Evolutionary conservation across 2,113 vertebrate genomes (phyloP).

Genomic region (Propithecus coquereli): DNA sequence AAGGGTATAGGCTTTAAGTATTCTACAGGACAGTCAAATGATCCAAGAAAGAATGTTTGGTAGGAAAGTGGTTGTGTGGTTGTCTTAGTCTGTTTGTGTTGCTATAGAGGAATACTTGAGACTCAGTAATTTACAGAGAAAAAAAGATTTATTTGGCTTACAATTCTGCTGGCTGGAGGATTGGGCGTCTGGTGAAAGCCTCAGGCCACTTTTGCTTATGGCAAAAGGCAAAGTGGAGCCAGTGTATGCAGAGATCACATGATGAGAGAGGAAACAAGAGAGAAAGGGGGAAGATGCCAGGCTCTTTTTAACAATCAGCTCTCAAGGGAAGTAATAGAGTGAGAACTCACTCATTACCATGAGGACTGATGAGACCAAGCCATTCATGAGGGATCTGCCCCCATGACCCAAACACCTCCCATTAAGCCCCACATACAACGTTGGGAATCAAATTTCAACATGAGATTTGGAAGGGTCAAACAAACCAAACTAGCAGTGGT

Average conservation of each 20-base stretch:
- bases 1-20: background rate
- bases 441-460: too few relatives aligned
- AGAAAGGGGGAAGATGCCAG: background rate
- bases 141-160: background rate
- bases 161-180: background rate
- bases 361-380: background rate
- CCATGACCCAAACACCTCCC: too few relatives aligned
- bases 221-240: background rate
- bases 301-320: background rate
- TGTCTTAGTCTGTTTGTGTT: background rate
- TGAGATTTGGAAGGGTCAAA: too few relatives aligned
- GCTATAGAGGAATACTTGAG: background rate
- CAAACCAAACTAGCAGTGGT: background rate
- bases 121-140: background rate
- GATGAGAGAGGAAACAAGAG: background rate
- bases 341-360: background rate
- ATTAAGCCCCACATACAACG: too few relatives aligned
- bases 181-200: background rate
- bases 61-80: background rate
- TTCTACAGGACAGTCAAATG: background rate
- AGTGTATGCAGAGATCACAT: background rate
- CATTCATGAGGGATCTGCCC: background rate
- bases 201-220: background rate
- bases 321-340: background rate
- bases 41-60: background rate